Evolutionary conservation across 2,113 vertebrate genomes (phyloP), one percentile per base, ranked within the genome.

Genomic region (Felis catus): DNA sequence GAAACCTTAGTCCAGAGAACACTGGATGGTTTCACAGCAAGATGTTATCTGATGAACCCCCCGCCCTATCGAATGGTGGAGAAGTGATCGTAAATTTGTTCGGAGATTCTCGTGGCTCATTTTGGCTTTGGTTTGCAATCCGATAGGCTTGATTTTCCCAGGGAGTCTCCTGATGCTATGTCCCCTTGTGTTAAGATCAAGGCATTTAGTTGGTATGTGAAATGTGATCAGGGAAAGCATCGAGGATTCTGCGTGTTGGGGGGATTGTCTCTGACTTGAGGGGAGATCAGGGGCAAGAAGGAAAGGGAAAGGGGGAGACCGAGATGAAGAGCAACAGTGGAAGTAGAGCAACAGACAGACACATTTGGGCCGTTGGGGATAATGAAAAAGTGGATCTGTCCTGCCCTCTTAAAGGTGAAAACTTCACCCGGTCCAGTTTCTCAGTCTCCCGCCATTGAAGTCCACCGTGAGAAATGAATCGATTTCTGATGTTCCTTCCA

Each of bases 1-100:
- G 83, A 98, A 98, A 97, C 97, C 93, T 87, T 91, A 97, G 90
- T 86, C 92, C 89, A 89, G 97, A 98, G 97, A 94, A 94, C 98
- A 96, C 88, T 93, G 95, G 97, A 93, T 97, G 89, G 76, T 81
- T 98, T 98, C 92, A 96, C 83, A 97, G 98, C 79, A 76, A 92
- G 97, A 98, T 97, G 97, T 98, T 90, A 98, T 96, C 91, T 98
- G 97, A 97, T 97, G 96, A 0, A 0, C 61, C 91, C 13, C 92
- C 13, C 91, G 91, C 79, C 96, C 78, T 89, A 95, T 96, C 95
- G 87, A 98, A 94, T 84, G 71, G 79, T 65, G 92, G 96, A 97
- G 93, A 96, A 97, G 96, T 96, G 85, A 88, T 97, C 61, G 8
- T 97, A 97, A 97, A 66, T 95, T 97, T 98, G 80, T 80, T 91